Evolutionary conservation across 2,113 vertebrate species (phyloP).

Genomic region (Sisor rabdophorus): DNA sequence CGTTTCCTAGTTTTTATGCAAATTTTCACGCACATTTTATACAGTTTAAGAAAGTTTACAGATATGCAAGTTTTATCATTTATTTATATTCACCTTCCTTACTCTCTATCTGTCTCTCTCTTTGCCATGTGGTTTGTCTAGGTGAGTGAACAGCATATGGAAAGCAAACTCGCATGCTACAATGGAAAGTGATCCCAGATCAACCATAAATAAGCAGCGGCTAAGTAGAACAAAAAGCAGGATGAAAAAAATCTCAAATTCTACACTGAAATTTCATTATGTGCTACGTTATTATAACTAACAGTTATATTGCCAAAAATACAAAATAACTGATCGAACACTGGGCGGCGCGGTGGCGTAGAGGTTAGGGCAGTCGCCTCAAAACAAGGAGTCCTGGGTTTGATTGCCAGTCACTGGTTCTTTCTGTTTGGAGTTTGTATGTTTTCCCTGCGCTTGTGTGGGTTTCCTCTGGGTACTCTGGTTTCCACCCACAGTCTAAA

Average conservation of each 20-base stretch:
- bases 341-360: too few species aligned
- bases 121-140: slow-evolving; percentile 10
- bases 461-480: too few species aligned
- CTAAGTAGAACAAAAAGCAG: slow-evolving; percentile 15
- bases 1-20: neutral
- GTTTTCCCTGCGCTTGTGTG: too few species aligned
- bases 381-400: too few species aligned
- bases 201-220: slow-evolving; percentile 34
- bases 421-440: too few species aligned
- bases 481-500: too few species aligned
- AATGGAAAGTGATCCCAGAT: slow-evolving; percentile 35
- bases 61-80: neutral
- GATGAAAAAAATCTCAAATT: slow-evolving; percentile 31
- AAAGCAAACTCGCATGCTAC: slow-evolving; percentile 35
- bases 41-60: neutral
- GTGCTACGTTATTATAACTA: neutral
- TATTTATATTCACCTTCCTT: neutral
- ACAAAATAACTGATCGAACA: neutral
- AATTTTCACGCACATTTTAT: neutral
- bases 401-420: too few species aligned
- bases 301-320: neutral
- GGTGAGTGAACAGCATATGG: slow-evolving; percentile 5
- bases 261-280: neutral
- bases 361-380: too few species aligned
- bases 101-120: slow-evolving; percentile 22